A percentile compares a stretch with the other conserved stretches of the same genome.
Conservation (phyloP, 2,113 vertebrate species). For the Glareola pratincola region DNA sequence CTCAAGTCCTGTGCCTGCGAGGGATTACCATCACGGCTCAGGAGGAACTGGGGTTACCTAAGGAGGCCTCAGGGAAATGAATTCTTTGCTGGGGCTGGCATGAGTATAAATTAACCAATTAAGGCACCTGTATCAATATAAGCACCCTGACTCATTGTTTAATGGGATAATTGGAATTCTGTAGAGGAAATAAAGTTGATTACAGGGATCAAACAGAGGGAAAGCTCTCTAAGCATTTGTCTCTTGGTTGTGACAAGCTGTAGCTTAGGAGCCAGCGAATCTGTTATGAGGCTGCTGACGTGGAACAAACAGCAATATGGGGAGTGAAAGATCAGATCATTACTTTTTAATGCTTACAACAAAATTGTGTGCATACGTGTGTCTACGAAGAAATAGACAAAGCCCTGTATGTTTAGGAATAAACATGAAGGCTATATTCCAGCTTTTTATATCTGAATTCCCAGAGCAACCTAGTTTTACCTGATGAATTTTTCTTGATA, state of each 20-base stretch:
- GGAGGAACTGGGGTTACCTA: background rate
- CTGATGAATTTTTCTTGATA: background rate
- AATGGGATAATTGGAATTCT: slow-evolving; percentile 53
- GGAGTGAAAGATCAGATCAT: background rate
- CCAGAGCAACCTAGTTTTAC: background rate
- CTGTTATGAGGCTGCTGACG: background rate
- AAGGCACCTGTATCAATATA: slow-evolving; percentile 51
- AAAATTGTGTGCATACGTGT: background rate
- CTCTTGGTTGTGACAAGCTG: background rate
- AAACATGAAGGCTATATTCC: background rate
- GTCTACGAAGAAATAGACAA: background rate
- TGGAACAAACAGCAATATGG: background rate
- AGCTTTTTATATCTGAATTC: background rate
- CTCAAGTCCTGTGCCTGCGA: background rate
- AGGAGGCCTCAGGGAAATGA: background rate
- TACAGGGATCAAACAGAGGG: background rate
- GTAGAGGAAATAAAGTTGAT: slow-evolving; percentile 40
- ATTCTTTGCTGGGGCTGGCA: background rate
- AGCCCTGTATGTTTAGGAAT: background rate
- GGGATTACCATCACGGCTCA: background rate
- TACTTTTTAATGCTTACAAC: background rate
- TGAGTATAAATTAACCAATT: slow-evolving; percentile 40
- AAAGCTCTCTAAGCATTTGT: background rate
- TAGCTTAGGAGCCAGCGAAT: background rate
- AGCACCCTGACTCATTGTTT: slow-evolving; percentile 49